phyloP scores from a whole-genome alignment of 2,797 vertebrate genomes.

The Poliocrania exsul region DNA sequence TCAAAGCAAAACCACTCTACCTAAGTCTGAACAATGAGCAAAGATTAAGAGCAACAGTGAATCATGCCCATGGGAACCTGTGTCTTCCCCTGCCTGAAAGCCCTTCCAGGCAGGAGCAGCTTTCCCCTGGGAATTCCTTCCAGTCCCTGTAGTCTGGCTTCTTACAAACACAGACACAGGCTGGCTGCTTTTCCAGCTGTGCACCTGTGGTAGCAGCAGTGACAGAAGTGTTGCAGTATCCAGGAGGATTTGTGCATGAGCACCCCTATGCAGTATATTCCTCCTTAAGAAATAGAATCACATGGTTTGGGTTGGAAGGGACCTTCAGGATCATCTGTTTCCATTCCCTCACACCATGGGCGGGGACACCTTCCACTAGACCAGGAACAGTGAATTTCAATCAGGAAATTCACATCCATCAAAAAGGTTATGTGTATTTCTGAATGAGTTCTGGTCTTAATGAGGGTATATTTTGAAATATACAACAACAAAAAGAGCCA shows the following conservation, averaged over 20 bases:
- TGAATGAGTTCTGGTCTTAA: neutral
- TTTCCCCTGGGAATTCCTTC: neutral
- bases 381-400: neutral
- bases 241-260: neutral
- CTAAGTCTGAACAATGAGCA: neutral
- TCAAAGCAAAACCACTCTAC: neutral
- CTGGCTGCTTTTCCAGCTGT: neutral
- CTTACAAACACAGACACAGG: neutral
- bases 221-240: neutral
- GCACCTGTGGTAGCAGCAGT: neutral
- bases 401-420: neutral
- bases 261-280: neutral
- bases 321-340: neutral
- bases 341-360: neutral
- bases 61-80: neutral
- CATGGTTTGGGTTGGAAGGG: neutral
- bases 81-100: neutral
- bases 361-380: neutral
- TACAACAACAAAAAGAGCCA: neutral
- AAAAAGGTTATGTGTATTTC: neutral
- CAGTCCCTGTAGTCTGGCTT: neutral
- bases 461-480: neutral
- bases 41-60: neutral
- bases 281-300: neutral
- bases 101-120: neutral